Evolutionary conservation across 2,888 invertebrate species (phyloP).

Genomic region (Strigamia crassipes): DNA sequence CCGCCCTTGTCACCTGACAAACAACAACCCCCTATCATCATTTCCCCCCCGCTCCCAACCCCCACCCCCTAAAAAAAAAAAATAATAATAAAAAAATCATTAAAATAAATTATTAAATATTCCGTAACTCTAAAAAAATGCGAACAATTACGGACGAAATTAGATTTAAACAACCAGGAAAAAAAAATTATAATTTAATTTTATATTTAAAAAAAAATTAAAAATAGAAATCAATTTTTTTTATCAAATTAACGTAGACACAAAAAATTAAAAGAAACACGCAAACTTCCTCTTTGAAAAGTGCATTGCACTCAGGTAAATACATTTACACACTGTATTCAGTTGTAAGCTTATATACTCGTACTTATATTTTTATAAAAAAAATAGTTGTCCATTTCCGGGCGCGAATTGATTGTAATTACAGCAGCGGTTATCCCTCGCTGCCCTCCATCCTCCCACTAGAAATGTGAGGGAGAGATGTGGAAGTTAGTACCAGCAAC

Average conservation of each 20-base stretch:
- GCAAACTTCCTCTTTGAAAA: slow-evolving; percentile 37
- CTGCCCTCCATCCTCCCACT: not conserved
- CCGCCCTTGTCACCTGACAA: slow-evolving; percentile 34
- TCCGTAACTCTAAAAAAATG: not conserved
- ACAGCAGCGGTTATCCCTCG: slow-evolving; percentile 12
- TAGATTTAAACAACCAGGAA: not conserved
- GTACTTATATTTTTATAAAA: not conserved
- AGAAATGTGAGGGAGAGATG: not conserved
- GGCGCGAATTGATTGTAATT: slow-evolving; percentile 37
- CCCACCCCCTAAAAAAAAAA: not conserved
- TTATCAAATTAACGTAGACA: not conserved
- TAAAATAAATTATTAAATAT: not conserved
- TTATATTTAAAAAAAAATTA: not conserved
- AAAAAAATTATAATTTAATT: slow-evolving; percentile 8
- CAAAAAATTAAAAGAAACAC: slow-evolving; percentile 31
- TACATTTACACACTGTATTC: not conserved
- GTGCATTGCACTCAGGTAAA: slow-evolving; percentile 38
- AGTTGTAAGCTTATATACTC: not conserved
- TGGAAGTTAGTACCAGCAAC: not conserved
- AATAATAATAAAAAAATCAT: slow-evolving; percentile 3
- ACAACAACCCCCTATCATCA: slow-evolving; percentile 28
- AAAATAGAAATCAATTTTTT: not conserved
- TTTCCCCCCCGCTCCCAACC: not conserved
- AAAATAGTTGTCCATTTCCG: slow-evolving; percentile 2
- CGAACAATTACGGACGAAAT: not conserved